These are phyloP conservation scores for human (Homo sapiens) DNA, from an alignment of 2,113 vertebrate genomes.

Conservation along the genomic window DNA sequence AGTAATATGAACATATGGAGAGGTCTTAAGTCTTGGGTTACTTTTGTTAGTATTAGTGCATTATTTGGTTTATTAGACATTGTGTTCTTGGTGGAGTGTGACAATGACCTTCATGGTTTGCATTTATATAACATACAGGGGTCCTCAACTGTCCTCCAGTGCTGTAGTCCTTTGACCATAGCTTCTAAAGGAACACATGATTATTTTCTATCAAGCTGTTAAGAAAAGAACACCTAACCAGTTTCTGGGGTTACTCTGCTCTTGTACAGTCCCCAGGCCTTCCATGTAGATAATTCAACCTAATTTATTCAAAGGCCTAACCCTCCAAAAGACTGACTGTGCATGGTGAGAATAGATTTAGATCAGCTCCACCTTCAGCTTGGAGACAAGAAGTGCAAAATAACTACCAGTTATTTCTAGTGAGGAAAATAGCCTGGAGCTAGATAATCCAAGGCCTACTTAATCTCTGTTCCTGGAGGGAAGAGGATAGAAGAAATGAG, in stretches of 20 bases:
- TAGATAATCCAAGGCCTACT: neutral
- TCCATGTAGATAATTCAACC: neutral
- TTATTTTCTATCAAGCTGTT: neutral
- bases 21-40: neutral
- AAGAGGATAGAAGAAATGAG: neutral
- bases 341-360: neutral
- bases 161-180: neutral
- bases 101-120: neutral
- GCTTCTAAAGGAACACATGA: neutral
- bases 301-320: neutral
- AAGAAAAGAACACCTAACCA: neutral
- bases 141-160: neutral
- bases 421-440: neutral
- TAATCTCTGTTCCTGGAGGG: neutral
- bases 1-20: neutral
- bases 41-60: neutral
- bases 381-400: neutral
- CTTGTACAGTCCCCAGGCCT: neutral
- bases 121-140: neutral
- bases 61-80: neutral
- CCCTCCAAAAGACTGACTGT: neutral
- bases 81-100: neutral
- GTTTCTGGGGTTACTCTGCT: neutral
- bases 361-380: neutral
- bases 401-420: neutral